Evolutionary conservation across 2,797 vertebrate species (phyloP).

Genomic region (Melanogrammus aeglefinus): DNA sequence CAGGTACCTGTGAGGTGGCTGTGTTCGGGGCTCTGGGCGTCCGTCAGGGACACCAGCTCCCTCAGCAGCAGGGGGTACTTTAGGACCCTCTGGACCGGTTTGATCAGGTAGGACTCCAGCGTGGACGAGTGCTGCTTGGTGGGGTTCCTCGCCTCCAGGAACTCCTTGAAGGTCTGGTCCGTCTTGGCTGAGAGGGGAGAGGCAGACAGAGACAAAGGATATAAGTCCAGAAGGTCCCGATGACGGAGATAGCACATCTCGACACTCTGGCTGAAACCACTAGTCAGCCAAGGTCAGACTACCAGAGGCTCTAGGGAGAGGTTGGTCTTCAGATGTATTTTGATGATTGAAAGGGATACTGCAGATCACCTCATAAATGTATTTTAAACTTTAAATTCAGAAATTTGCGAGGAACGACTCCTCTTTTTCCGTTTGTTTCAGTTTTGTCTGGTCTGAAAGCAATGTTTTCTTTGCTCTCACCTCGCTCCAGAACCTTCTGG

Average conservation of each 20-base stretch:
- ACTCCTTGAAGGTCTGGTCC: slow-evolving; percentile 86
- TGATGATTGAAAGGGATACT: neutral
- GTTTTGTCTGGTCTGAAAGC: neutral
- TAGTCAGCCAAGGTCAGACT: neutral
- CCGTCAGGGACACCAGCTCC: slow-evolving; percentile 88
- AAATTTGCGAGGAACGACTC: neutral
- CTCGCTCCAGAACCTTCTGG: slow-evolving; percentile 94
- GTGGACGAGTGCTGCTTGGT: slow-evolving; percentile 94
- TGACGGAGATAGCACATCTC: neutral
- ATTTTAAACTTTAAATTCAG: neutral
- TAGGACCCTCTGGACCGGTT: slow-evolving; percentile 93
- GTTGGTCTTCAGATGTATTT: neutral
- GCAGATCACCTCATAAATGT: neutral
- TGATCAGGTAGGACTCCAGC: slow-evolving; percentile 94
- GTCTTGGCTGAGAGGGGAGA: slow-evolving; percentile 79
- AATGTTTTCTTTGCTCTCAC: slow-evolving; percentile 58
- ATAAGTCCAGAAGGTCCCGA: neutral
- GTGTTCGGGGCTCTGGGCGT: slow-evolving; percentile 86
- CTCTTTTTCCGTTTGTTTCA: neutral
- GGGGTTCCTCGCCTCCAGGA: slow-evolving; percentile 88
- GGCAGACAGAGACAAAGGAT: neutral
- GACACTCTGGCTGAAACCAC: too few species aligned
- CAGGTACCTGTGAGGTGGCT: slow-evolving; percentile 83
- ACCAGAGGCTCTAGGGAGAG: neutral
- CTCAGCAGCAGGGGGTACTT: slow-evolving; percentile 91